Base-by-base conservation (phyloP, 2,797 vertebrate genomes). In the Hydrolagus colliei region DNA sequence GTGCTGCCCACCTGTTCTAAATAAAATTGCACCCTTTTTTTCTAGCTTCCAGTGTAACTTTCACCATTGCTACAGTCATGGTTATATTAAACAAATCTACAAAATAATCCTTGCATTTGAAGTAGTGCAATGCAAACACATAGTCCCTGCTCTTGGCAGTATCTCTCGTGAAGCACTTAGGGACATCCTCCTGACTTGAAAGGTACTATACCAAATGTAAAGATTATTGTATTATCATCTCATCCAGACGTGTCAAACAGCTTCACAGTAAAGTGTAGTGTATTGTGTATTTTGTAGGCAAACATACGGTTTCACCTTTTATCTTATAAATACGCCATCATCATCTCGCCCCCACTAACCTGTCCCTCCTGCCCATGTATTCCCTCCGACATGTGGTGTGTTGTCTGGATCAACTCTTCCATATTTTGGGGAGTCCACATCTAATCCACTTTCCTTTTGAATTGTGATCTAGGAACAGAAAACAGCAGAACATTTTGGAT, bases 331-430 rank as follows among this genome's bases (percentile, higher is more conserved):
- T 20, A 72, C 68, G 67, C 0, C 16, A 82, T 52, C 41, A 68
- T 20, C 68, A 5, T 27, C 41, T 82, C 32, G 68, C 35, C 16
- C 1, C 68, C 67, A 87, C 91, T 85, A 72, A 95, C 97, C 98
- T 93, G 98, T 99, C 90, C 97, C 98, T 20, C 97, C 98, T 3
- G 98, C 97, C 98, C 98, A 99, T 20, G 93, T 97, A 89, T 98
- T 99, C 52, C 98, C 98, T 7, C 98, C 98, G 16, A 98, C 92
- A 0, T 99, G 98, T 0, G 98, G 98, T 78, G 86, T 90, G 65
- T 99, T 99, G 71, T 88, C 88, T 68, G 92, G 88, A 90, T 99
- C 98, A 1, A 95, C 89, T 92, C 97, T 97, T 88, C 98, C 98
- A 0, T 98, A 96, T 91, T 98, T 99, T 0, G 98, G 97, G 75